phyloP scores from a whole-genome alignment of 2,113 vertebrate species.

The Seriola rivoliana region DNA sequence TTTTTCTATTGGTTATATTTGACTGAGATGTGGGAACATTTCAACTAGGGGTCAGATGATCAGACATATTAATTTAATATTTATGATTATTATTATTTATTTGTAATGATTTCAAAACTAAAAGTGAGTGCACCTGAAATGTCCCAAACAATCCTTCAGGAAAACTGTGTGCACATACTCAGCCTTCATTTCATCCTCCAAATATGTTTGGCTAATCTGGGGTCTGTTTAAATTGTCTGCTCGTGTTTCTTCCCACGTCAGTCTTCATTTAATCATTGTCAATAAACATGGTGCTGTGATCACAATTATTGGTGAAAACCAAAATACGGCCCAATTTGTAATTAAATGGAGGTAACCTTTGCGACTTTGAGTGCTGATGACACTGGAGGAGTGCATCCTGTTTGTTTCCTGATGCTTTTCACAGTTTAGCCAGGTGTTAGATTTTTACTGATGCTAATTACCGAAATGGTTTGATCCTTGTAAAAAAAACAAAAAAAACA shows the following conservation, averaged over 20 bases:
- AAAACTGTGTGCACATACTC: no score
- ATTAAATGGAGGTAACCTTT: neutral
- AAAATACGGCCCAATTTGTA: neutral
- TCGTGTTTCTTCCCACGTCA: neutral
- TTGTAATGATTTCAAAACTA: no score
- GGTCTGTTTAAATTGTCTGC: neutral
- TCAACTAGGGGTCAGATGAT: no score
- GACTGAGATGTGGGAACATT: neutral
- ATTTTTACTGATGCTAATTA: slow-evolving; percentile 3
- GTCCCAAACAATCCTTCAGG: neutral
- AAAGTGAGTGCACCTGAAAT: neutral
- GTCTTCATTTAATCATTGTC: neutral
- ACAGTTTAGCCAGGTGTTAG: slow-evolving; percentile 23
- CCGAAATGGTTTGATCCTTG: slow-evolving; percentile 11
- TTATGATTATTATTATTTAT: neutral
- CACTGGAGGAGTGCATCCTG: neutral
- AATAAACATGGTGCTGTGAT: neutral
- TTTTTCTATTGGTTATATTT: neutral
- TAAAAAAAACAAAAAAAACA: neutral
- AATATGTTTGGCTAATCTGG: neutral
- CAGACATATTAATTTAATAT: no score
- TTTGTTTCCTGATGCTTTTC: slow-evolving; percentile 5
- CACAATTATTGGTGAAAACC: neutral
- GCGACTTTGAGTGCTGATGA: slow-evolving; percentile 6
- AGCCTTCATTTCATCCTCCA: neutral